Base-by-base conservation (phyloP, 2,888 invertebrate genomes). In the Nipponacmea schrenckii region DNA sequence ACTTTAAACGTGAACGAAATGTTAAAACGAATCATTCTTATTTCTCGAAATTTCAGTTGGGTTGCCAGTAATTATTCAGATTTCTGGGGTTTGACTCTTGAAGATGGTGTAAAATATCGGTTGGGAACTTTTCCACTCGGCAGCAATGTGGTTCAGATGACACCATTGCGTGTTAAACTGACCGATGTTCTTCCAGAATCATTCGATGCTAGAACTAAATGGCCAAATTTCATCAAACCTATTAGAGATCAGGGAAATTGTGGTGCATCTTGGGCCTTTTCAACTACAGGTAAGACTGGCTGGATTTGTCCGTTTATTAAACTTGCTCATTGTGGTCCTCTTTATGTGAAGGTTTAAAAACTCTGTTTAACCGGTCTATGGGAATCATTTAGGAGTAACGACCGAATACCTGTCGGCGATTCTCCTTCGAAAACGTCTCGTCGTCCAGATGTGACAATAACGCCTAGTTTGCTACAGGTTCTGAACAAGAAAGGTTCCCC, bases 251-350 rank as follows among this genome's bases (percentile, higher is more conserved):
- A 92, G 84, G 92, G 92, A 26, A 92, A 92, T 90, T 94, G 97
- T 86, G 97, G 94, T 0, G 93, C 96, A 0, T 97, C 96, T 2
- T 98, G 97, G 97, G 97, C 96, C 0, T 92, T 97, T 39, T 94
- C 96, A 0, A 94, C 96, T 0, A 93, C 94, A 68, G 89, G 90
- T 88, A 64, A 71, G 39, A 39, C 39, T 39, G 39, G 39, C 2
- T 4, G 31, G 31, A 31, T 31, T 31, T 31, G 7, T 20, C 14
- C 1, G 10, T 15, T 31, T 31, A 31, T 31, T 7, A 31, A 2
- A 31, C 31, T 31, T 2, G 7, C 31, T 4, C 31, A 4, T 2
- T 31, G 31, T 31, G 7, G 31, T 31, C 7, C 31, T 2, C 7
- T 2, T 4, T 31, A 31, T 31, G 31, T 4, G 31, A 4, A 31